Evolutionary conservation across 2,797 vertebrate genomes (phyloP), one percentile per base, ranked within the genome.

Genomic region (Phoxinus dragarum): DNA sequence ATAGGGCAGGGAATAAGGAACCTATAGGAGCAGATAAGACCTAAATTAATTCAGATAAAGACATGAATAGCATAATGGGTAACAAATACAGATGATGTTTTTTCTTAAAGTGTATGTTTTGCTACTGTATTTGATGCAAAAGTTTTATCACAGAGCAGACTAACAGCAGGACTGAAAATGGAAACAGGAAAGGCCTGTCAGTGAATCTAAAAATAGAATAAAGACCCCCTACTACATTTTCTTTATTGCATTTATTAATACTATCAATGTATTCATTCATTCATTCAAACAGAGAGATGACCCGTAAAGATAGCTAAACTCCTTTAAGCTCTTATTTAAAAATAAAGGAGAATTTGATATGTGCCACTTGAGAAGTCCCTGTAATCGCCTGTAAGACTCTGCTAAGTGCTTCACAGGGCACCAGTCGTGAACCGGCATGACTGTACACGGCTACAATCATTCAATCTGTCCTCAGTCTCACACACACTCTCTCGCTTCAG

Each of bases 271-370:
- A 31, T 21, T 34, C 23, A 34, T 27, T 27, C 27, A 27, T 27
- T 27, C 27, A 27, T 27, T 27, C 27, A 27, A 82, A 27, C 21
- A 14, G n/a, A 64, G 11, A 40, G 14, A 16, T 56, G 68, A 19
- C 52, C 52, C 5, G 17, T 47, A 67, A 80, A n/a, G 23, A 42
- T 34, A 8, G 49, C 59, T 14, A 40, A 72, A 86, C 72, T 59
- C 21, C 38, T 81, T 54, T 67, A 86, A 44, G 3, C 16, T 16
- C 75, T 47, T 66, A 47, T 59, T 79, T 61, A 80, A 72, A 69
- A 84, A 61, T 81, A 36, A 81, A 76, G 49, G 38, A 68, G 59
- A 71, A 82, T 61, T 59, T 82, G 64, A 86, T 69, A 54, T 76
- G 38, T 71, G 72, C 36, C 40, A 77, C 74, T 66, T 84, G 31